phyloP scores from a whole-genome alignment of 2,888 invertebrate species.

The Athalia cordata region DNA sequence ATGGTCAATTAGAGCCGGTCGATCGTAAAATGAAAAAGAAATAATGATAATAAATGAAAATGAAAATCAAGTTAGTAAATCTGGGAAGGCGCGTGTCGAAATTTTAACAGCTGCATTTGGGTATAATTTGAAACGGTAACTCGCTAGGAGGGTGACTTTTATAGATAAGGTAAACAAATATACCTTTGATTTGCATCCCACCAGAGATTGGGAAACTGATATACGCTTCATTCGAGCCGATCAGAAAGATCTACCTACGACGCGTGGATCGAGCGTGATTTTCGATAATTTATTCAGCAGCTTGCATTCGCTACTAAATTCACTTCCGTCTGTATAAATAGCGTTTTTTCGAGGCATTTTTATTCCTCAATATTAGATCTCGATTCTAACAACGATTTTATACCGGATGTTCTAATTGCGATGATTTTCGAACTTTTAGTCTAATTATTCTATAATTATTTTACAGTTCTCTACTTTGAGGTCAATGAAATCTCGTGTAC shows the following conservation, averaged over 20 bases:
- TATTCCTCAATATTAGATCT: too few relatives aligned
- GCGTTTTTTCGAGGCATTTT: too few relatives aligned
- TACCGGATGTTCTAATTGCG: constrained; percentile 19
- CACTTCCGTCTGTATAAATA: constrained; percentile 37
- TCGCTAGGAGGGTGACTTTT: too few relatives aligned
- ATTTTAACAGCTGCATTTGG: constrained; percentile 31
- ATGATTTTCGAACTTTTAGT: background rate
- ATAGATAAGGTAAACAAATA: constrained; percentile 31
- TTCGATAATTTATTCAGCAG: constrained; percentile 53
- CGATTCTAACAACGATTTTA: constrained; percentile 25
- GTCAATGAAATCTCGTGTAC: constrained; percentile 64
- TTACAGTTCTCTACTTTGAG: constrained; percentile 29
- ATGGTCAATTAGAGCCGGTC: constrained; percentile 31
- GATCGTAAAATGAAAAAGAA: background rate
- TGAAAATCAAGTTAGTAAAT: too few relatives aligned
- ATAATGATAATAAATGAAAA: too few relatives aligned
- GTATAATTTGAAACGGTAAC: constrained; percentile 19
- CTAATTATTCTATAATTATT: constrained; percentile 39
- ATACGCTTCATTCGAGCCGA: background rate
- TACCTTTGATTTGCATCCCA: constrained; percentile 34
- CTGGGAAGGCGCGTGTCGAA: background rate
- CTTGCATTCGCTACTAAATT: constrained; percentile 48
- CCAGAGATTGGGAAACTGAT: constrained; percentile 34
- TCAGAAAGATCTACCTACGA: background rate
- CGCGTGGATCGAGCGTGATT: constrained; percentile 34